Percentiles rank a stretch among this genome's conserved stretches.
Conservation (phyloP, 2,113 vertebrate species). For the Tenrec ecaudatus region DNA sequence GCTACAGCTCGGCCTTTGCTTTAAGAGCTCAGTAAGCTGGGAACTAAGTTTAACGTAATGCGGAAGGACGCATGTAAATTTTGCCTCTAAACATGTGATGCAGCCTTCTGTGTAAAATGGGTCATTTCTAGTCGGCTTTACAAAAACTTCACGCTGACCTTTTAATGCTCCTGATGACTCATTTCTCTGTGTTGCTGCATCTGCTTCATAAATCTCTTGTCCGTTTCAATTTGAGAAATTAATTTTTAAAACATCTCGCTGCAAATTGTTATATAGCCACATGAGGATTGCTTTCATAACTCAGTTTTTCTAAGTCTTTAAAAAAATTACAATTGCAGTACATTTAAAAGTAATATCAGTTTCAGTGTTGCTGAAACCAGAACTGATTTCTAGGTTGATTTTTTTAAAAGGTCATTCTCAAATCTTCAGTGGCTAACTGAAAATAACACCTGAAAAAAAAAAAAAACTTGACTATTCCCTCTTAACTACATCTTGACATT, state of each 20-base stretch:
- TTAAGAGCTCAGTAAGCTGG: background rate
- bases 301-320: slow-evolving; percentile 67
- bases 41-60: slow-evolving; percentile 52
- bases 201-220: slow-evolving; percentile 30
- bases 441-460: slow-evolving; percentile 80
- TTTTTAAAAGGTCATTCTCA: slow-evolving; percentile 84
- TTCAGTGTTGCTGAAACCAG: slow-evolving; percentile 73
- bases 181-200: background rate
- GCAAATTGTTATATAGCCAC: slow-evolving; percentile 47
- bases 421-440: slow-evolving; percentile 78
- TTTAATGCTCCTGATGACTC: background rate
- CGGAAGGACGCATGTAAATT: slow-evolving; percentile 59
- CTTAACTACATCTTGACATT: slow-evolving; percentile 84
- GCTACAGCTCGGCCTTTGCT: slow-evolving; percentile 56
- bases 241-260: slow-evolving; percentile 25
- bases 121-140: slow-evolving; percentile 53
- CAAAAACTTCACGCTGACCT: slow-evolving; percentile 45
- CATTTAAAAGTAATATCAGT: slow-evolving; percentile 67
- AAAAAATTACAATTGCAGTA: slow-evolving; percentile 56
- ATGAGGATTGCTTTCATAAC: slow-evolving; percentile 50
- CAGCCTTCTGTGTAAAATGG: slow-evolving; percentile 41
- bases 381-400: slow-evolving; percentile 78
- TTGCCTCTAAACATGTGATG: slow-evolving; percentile 48
- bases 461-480: slow-evolving; percentile 52
- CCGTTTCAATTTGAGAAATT: slow-evolving; percentile 36